Evolutionary conservation across 2,888 invertebrate species (phyloP).

Genomic region (Blastobasis adustella): DNA sequence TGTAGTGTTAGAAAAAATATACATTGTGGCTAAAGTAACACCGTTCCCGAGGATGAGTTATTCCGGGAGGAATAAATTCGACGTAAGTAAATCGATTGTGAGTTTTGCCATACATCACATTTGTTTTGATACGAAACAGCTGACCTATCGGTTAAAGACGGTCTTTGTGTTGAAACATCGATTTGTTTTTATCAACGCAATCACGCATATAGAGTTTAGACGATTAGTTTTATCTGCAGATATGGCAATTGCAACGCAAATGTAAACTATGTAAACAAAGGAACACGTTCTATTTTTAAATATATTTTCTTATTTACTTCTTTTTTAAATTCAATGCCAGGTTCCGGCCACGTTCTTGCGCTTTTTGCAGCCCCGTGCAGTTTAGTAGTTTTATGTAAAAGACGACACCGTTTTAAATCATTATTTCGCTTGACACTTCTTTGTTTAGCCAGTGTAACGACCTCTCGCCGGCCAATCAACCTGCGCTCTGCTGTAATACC

Average conservation of each 20-base stretch:
- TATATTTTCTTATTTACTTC: neutral
- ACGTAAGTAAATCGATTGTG: slow-evolving; percentile 58
- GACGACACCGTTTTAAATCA: no score
- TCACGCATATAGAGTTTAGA: no score
- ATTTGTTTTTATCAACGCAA: no score
- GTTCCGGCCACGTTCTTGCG: neutral
- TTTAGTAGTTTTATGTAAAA: no score
- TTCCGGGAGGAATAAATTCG: slow-evolving; percentile 79
- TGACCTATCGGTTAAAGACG: slow-evolving; percentile 51
- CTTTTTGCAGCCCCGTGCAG: no score
- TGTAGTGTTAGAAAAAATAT: slow-evolving; percentile 9
- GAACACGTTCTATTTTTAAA: neutral
- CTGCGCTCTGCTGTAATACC: slow-evolving; percentile 28
- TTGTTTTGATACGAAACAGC: slow-evolving; percentile 76
- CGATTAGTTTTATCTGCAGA: no score
- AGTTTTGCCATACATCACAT: slow-evolving; percentile 16
- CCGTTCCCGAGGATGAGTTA: slow-evolving; percentile 75
- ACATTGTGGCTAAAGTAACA: slow-evolving; percentile 69
- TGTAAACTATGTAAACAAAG: slow-evolving; percentile 3
- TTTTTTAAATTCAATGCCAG: neutral
- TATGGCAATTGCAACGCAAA: no score
- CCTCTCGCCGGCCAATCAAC: slow-evolving; percentile 44
- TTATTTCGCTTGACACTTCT: slow-evolving; percentile 19
- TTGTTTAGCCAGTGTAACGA: slow-evolving; percentile 45
- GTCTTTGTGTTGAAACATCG: no score